phyloP scores from a whole-genome alignment of 2,797 vertebrate genomes.

The Chloroceryle inda region DNA sequence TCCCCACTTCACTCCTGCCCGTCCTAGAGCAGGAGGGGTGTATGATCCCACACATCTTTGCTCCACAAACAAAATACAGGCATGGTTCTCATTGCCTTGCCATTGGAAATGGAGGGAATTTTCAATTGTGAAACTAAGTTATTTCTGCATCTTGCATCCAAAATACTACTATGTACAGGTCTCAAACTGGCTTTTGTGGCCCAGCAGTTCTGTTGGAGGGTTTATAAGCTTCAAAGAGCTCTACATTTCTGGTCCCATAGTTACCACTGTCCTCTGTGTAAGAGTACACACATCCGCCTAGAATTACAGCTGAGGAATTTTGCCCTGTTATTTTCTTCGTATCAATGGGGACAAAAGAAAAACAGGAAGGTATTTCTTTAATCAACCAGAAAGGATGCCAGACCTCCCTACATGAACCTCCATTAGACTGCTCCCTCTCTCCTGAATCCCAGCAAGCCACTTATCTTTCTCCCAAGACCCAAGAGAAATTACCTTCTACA shows the following conservation, averaged over 20 bases:
- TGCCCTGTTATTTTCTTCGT: not conserved
- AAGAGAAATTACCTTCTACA: not conserved
- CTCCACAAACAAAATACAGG: accelerated
- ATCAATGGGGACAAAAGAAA: not conserved
- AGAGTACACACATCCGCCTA: not conserved
- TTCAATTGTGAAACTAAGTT: not conserved
- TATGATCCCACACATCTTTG: accelerated
- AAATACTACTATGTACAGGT: not conserved
- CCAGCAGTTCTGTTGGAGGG: not conserved
- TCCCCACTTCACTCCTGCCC: not conserved
- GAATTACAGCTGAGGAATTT: not conserved
- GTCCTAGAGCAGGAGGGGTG: accelerated
- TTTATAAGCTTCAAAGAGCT: not conserved
- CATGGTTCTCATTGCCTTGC: accelerated
- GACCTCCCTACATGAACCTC: not conserved
- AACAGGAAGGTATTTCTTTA: not conserved
- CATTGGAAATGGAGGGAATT: not conserved
- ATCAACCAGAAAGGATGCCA: not conserved
- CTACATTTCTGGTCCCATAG: accelerated
- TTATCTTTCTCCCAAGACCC: not conserved
- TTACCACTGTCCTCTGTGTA: accelerated
- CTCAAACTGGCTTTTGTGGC: not conserved
- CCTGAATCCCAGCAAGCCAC: not conserved
- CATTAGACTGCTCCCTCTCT: not conserved
- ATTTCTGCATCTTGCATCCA: not conserved